Conservation (phyloP, 2,113 vertebrate species). For the Sceloporus tristichus region DNA sequence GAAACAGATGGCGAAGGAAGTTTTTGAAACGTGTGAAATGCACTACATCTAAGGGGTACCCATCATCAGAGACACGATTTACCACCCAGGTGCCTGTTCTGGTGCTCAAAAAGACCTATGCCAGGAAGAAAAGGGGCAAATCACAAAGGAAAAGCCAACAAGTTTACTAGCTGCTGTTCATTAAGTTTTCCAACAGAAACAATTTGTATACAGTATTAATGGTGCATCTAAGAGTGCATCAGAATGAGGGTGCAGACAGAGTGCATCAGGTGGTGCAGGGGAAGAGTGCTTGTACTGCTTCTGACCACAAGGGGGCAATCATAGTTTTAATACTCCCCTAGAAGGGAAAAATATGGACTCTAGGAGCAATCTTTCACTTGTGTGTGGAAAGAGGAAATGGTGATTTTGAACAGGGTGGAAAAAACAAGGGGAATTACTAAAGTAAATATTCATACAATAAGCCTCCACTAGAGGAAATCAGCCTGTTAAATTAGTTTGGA, state of each 20-base stretch:
- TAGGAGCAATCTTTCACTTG: background rate
- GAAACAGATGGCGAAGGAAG: constrained; percentile 30
- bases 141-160: background rate
- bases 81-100: constrained; percentile 82
- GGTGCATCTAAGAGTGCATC: too few relatives aligned
- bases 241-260: background rate
- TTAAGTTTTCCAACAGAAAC: too few relatives aligned
- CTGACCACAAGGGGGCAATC: background rate
- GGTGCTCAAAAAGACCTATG: constrained; percentile 84
- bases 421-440: background rate
- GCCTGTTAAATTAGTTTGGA: too few relatives aligned
- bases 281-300: too few relatives aligned
- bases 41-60: constrained; percentile 79
- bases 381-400: background rate
- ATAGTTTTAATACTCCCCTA: background rate
- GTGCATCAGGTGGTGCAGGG: too few relatives aligned
- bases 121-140: background rate
- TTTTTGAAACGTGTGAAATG: constrained; percentile 64
- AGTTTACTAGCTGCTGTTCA: too few relatives aligned
- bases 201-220: too few relatives aligned
- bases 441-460: too few relatives aligned
- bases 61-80: constrained; percentile 71
- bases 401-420: background rate
- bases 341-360: background rate
- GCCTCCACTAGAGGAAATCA: too few relatives aligned